Conservation (phyloP, 2,113 vertebrate species). For the Silurus meridionalis region DNA sequence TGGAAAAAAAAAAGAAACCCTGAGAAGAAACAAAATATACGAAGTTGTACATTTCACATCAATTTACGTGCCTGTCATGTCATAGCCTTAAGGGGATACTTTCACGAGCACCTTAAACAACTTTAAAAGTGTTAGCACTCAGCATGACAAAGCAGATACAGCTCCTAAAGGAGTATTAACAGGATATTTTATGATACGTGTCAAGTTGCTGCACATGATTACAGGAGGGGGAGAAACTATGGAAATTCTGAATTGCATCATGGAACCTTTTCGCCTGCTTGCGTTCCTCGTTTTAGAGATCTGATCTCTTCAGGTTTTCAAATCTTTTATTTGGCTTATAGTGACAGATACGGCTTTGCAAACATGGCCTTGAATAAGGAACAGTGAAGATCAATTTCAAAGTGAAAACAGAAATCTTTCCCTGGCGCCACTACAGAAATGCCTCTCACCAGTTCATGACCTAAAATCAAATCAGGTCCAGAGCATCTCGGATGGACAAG, state of each 20-base stretch:
- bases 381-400: slow-evolving; percentile 22
- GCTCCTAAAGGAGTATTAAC: slow-evolving; percentile 22
- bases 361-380: slow-evolving; percentile 1
- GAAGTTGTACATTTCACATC: slow-evolving; percentile 66
- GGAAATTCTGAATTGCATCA: not conserved
- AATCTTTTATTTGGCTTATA: slow-evolving; percentile 23
- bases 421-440: not conserved
- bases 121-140: slow-evolving; percentile 28
- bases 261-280: not conserved
- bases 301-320: slow-evolving; percentile 7
- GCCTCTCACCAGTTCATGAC: slow-evolving; percentile 27
- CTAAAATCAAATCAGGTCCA: slow-evolving; percentile 22
- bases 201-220: slow-evolving; percentile 11
- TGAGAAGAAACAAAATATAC: slow-evolving; percentile 56
- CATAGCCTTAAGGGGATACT: slow-evolving; percentile 47
- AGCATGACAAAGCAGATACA: slow-evolving; percentile 20
- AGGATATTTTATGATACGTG: slow-evolving; percentile 6
- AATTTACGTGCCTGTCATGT: slow-evolving; percentile 58
- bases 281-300: not conserved
- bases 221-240: not conserved
- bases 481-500: slow-evolving; percentile 35
- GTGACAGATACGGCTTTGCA: slow-evolving; percentile 22
- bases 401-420: slow-evolving; percentile 32
- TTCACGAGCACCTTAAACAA: slow-evolving; percentile 51
- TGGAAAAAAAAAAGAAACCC: slow-evolving; percentile 44